Conservation (phyloP, 1,140 invertebrate species). For the Zaprionus lachaisei region DNA sequence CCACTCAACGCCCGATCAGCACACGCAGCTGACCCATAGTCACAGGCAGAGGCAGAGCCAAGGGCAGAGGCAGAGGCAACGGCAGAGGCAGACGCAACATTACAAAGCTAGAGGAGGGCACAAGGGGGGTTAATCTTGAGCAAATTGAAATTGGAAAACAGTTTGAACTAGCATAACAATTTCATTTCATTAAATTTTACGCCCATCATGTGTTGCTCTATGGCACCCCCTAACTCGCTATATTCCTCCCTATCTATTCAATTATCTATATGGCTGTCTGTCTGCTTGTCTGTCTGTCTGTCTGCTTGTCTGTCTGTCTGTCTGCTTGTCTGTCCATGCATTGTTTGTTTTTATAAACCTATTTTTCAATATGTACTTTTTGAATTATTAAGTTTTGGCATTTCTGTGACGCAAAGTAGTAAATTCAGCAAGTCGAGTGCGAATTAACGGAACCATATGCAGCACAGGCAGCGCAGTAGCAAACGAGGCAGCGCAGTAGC, state of each 20-base stretch:
- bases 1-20: constrained; percentile 26
- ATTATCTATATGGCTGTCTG: not conserved
- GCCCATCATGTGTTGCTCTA: constrained; percentile 60
- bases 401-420: constrained; percentile 71
- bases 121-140: too few species aligned
- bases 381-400: constrained; percentile 72
- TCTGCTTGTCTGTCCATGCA: constrained; percentile 32
- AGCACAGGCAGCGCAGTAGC: not conserved
- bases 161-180: constrained; percentile 20
- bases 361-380: constrained; percentile 60
- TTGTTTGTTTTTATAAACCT: constrained; percentile 78
- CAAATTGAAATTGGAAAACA: too few species aligned
- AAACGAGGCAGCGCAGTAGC: too few species aligned
- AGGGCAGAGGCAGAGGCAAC: not conserved
- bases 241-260: too few species aligned
- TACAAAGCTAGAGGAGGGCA: too few species aligned
- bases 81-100: not conserved
- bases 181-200: constrained; percentile 72
- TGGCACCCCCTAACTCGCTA: too few species aligned
- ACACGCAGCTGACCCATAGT: constrained; percentile 32
- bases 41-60: not conserved
- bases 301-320: not conserved
- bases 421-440: constrained; percentile 61
- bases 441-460: constrained; percentile 67
- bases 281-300: not conserved